phyloP scores from a whole-genome alignment of 1,140 invertebrate species.

The Papilio machaon region DNA sequence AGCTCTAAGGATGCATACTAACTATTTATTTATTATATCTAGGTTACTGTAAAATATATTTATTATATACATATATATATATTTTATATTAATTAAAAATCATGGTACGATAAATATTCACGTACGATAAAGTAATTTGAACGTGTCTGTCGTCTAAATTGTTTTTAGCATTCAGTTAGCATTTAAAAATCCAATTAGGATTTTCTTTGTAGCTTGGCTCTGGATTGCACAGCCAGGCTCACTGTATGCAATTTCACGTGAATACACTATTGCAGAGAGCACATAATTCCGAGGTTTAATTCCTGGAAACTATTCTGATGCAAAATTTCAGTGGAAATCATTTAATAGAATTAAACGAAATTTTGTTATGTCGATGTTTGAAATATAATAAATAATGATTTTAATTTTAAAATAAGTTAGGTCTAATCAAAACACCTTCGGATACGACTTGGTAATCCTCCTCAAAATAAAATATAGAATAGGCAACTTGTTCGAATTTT shows the following conservation, averaged over 20 bases:
- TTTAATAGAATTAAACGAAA: background rate
- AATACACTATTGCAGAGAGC: background rate
- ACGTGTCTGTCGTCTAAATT: background rate
- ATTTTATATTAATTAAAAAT: background rate
- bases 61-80: too few species aligned
- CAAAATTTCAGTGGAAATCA: background rate
- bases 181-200: slow-evolving; percentile 19
- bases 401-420: background rate
- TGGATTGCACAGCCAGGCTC: background rate
- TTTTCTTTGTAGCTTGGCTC: background rate
- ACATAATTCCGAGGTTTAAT: background rate
- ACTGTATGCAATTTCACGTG: background rate
- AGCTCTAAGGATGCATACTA: too few species aligned
- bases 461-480: too few species aligned
- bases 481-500: too few species aligned
- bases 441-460: too few species aligned
- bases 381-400: background rate
- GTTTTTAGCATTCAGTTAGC: background rate
- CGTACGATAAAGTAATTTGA: background rate
- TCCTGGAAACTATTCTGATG: background rate
- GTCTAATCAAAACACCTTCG: too few species aligned
- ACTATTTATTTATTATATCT: too few species aligned
- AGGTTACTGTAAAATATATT: too few species aligned
- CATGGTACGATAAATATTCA: background rate
- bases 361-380: background rate